Evolutionary conservation across 2,888 invertebrate species (phyloP).

Genomic region (Drosophila planitibia): DNA sequence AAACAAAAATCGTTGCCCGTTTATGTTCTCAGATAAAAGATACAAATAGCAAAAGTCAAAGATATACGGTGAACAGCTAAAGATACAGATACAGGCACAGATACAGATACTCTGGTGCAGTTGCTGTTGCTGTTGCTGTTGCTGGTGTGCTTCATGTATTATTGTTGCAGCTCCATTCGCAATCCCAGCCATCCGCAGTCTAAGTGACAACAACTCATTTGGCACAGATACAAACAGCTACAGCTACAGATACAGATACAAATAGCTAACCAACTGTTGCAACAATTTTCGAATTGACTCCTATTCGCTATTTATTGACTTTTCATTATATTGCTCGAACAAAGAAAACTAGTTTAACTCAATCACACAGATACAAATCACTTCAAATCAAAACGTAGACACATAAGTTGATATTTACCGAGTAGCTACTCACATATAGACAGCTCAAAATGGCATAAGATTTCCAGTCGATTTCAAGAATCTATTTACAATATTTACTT

Average conservation of each 20-base stretch:
- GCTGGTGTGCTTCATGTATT: not conserved
- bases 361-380: not conserved
- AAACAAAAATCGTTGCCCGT: slow-evolving; percentile 18
- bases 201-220: not conserved
- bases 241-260: not conserved
- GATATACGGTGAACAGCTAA: not conserved
- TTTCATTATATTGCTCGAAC: not conserved
- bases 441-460: too few relatives aligned
- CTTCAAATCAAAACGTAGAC: not conserved
- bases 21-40: slow-evolving; percentile 69
- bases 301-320: not conserved
- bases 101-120: not conserved
- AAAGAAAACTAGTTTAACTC: not conserved
- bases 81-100: slow-evolving; percentile 8
- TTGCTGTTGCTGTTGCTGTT: not conserved
- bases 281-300: not conserved
- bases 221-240: slow-evolving; percentile 2
- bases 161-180: not conserved
- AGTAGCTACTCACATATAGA: not conserved
- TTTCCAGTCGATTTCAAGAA: too few relatives aligned
- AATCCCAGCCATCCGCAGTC: not conserved
- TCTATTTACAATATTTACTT: not conserved
- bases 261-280: not conserved
- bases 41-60: slow-evolving; percentile 44
- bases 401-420: not conserved